phyloP scores from a whole-genome alignment of 2,797 vertebrate species.

The Dendrocincla tyrannina region DNA sequence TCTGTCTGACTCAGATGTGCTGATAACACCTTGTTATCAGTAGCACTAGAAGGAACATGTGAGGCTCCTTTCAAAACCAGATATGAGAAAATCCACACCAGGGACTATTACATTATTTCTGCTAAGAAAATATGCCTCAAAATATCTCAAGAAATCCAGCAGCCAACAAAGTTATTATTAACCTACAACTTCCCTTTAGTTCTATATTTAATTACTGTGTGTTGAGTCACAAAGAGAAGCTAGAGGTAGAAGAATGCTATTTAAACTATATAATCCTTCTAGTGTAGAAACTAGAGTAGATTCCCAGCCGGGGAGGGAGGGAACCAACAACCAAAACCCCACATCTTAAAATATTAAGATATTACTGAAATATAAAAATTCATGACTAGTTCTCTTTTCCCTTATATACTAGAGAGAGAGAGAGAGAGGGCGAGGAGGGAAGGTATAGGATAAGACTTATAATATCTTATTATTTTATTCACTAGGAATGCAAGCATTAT shows the following conservation, averaged over 20 bases:
- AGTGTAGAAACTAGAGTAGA: background rate
- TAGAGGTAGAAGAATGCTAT: background rate
- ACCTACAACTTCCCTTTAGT: background rate
- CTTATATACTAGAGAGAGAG: background rate
- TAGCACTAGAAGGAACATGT: background rate
- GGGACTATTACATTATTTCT: background rate
- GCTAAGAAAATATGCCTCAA: constrained; percentile 13
- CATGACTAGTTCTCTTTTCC: background rate
- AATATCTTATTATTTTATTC: background rate
- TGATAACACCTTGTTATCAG: constrained; percentile 12
- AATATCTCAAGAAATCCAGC: background rate
- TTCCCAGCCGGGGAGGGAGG: fast-evolving
- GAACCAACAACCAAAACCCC: background rate
- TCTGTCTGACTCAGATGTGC: constrained; percentile 3
- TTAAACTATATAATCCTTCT: background rate
- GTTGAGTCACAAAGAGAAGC: background rate
- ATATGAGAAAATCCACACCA: constrained; percentile 7
- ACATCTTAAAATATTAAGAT: background rate
- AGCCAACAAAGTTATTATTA: background rate
- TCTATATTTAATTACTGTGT: background rate
- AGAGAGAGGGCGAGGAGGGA: background rate
- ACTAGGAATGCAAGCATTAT: background rate
- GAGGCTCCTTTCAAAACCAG: constrained; percentile 21
- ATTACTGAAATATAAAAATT: background rate
- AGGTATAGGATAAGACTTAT: background rate